Percentiles rank a stretch among this genome's conserved stretches.
Evolutionary conservation across 2,888 invertebrate species (phyloP).

Genomic region (Calephelis perditalis): DNA sequence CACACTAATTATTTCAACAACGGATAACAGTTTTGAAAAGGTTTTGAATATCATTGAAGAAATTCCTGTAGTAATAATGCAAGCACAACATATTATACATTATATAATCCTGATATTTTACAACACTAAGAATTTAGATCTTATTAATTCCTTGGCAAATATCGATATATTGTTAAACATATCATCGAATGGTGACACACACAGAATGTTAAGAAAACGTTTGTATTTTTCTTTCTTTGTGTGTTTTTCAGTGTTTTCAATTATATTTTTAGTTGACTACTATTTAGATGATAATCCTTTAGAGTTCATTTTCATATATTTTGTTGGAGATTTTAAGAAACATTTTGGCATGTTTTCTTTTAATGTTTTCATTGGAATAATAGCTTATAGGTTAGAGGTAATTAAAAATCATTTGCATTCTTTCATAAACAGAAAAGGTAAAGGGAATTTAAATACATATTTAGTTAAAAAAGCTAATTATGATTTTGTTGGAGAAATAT

Average conservation of each 20-base stretch:
- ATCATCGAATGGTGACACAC: constrained; percentile 10
- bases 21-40: neutral
- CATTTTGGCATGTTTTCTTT: constrained; percentile 31
- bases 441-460: neutral
- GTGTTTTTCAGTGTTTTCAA: neutral
- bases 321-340: constrained; percentile 20
- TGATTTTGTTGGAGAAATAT: constrained; percentile 13
- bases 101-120: constrained; percentile 10
- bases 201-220: constrained; percentile 15
- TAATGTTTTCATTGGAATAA: constrained; percentile 41
- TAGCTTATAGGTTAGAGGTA: constrained; percentile 38
- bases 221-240: constrained; percentile 16
- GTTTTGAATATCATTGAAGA: constrained; percentile 13
- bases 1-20: neutral
- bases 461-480: neutral
- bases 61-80: neutral
- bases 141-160: constrained; percentile 18
- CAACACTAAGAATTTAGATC: constrained; percentile 13
- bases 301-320: neutral
- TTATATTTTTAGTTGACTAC: neutral
- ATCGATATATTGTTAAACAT: constrained; percentile 23
- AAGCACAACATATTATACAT: constrained; percentile 16
- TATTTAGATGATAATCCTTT: neutral
- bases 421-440: constrained; percentile 34
- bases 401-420: constrained; percentile 44